phyloP scores from a whole-genome alignment of 2,113 vertebrate genomes.

The Cryptomyrus ogoouensis region DNA sequence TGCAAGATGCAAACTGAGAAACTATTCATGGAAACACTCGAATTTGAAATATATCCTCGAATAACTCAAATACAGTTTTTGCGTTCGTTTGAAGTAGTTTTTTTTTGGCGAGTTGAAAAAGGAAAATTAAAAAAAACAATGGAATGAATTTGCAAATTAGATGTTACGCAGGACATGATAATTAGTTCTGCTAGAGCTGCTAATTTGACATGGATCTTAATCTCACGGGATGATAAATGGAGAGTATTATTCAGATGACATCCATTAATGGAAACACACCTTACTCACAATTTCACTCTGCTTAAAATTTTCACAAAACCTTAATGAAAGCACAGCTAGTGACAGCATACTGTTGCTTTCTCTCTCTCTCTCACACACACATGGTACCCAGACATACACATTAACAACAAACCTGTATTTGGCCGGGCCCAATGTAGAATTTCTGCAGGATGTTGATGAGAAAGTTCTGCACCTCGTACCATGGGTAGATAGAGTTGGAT shows the following conservation, averaged over 20 bases:
- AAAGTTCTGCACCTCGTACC: conserved; percentile 92
- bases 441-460: conserved; percentile 92
- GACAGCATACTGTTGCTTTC: too few relatives aligned
- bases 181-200: background rate
- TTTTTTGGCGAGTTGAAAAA: background rate
- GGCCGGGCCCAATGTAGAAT: conserved; percentile 86
- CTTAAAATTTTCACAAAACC: background rate
- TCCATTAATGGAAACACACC: background rate
- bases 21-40: background rate
- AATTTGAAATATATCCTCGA: background rate
- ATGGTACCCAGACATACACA: background rate
- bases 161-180: background rate
- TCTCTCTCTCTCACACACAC: background rate
- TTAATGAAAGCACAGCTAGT: background rate
- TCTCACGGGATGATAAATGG: background rate
- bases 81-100: background rate
- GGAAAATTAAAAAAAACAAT: background rate
- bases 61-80: background rate
- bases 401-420: conserved; percentile 77
- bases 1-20: background rate
- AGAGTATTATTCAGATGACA: background rate
- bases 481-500: conserved; percentile 96
- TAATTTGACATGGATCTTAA: background rate
- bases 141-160: background rate
- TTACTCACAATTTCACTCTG: background rate